A percentile compares a stretch with the other conserved stretches of the same genome.
These are phyloP conservation scores for Scartelaos histophorus DNA, from an alignment of 2,113 vertebrate genomes.

Conservation along the genomic window DNA sequence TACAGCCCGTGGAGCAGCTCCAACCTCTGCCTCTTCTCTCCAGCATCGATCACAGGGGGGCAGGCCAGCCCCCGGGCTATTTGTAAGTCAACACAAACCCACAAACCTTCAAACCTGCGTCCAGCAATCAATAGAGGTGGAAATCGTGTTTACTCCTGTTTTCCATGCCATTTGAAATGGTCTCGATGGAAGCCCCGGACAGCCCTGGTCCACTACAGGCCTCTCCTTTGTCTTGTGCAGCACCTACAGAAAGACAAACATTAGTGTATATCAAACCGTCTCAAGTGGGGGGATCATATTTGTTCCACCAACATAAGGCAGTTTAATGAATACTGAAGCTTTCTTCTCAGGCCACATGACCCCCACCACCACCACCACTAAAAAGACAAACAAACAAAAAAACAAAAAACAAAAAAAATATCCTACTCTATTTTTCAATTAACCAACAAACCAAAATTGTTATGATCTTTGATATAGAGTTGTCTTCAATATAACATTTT, in stretches of 20 bases:
- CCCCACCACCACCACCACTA: conserved; percentile 4
- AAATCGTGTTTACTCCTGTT: conserved; percentile 55
- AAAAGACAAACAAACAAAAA: neutral
- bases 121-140: conserved; percentile 59
- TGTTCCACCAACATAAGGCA: conserved; percentile 30
- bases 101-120: conserved; percentile 42
- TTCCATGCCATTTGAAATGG: conserved; percentile 44
- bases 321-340: conserved; percentile 46
- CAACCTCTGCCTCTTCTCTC: conserved; percentile 27
- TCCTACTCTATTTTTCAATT: no score
- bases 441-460: no score
- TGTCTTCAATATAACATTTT: neutral
- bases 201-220: conserved; percentile 21
- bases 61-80: conserved; percentile 48
- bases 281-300: conserved; percentile 29
- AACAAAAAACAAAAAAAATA: neutral
- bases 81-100: conserved; percentile 63
- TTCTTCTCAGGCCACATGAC: conserved; percentile 9
- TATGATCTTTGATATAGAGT: neutral
- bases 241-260: conserved; percentile 47
- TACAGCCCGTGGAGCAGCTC: conserved; percentile 18
- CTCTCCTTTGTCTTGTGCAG: conserved; percentile 10
- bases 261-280: conserved; percentile 31
- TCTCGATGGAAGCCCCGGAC: conserved; percentile 24
- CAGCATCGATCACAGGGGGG: conserved; percentile 48